Percentiles rank a stretch among this genome's conserved stretches.
phyloP scores from a whole-genome alignment of 2,797 vertebrate genomes.

The Ammospiza maritima region DNA sequence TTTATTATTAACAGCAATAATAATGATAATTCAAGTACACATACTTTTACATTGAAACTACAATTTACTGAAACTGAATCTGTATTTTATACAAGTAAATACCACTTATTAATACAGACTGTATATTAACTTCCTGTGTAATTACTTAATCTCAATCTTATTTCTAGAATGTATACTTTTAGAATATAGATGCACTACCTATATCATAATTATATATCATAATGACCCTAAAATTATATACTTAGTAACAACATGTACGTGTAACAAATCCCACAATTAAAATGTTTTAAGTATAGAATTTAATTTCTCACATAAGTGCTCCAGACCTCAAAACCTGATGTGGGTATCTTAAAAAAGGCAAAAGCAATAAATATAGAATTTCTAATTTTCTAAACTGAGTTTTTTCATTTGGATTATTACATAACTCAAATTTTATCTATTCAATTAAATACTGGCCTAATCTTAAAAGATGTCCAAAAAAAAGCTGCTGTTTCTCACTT shows the following conservation, averaged over 20 bases:
- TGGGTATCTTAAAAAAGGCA: not conserved
- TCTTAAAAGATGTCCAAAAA: not conserved
- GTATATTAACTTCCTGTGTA: not conserved
- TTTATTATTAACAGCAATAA: not conserved
- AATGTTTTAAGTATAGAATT: not conserved
- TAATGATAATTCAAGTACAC: too few species aligned
- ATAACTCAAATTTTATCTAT: not conserved
- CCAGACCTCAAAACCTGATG: not conserved
- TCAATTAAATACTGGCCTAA: not conserved
- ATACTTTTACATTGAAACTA: not conserved
- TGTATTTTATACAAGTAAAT: conserved; percentile 4
- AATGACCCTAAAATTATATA: not conserved
- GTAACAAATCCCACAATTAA: not conserved
- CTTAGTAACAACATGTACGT: not conserved
- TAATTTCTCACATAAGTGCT: not conserved
- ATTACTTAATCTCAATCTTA: conserved; percentile 10
- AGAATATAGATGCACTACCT: not conserved
- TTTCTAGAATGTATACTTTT: conserved; percentile 1
- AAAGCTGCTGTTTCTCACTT: not conserved
- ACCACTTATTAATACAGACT: not conserved
- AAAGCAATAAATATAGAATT: not conserved
- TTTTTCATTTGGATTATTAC: not conserved
- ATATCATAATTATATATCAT: not conserved
- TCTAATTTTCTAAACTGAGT: not conserved
- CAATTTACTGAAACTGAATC: not conserved